These are phyloP conservation scores for Pemphredon lugubris DNA, from an alignment of 2,888 invertebrate species.

Conservation along the genomic window DNA sequence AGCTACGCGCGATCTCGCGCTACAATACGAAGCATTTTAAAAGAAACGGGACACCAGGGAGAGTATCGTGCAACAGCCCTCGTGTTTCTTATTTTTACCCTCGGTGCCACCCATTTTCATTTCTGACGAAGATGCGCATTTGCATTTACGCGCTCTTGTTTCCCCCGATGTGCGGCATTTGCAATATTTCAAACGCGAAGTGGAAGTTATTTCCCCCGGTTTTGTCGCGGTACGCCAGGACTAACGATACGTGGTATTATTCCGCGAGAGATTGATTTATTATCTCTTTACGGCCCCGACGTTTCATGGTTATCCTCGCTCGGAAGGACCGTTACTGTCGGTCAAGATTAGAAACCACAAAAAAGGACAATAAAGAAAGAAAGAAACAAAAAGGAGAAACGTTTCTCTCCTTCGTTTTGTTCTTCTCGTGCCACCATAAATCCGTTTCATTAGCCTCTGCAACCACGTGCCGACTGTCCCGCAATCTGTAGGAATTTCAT, in stretches of 20 bases:
- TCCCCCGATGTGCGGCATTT: neutral
- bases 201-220: slow-evolving; percentile 3
- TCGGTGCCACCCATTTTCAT: neutral
- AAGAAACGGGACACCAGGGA: neutral
- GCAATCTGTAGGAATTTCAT: slow-evolving; percentile 23
- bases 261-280: slow-evolving; percentile 20
- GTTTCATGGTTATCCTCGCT: neutral
- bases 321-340: slow-evolving; percentile 7
- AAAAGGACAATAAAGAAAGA: no score
- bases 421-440: slow-evolving; percentile 11
- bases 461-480: slow-evolving; percentile 5
- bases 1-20: neutral
- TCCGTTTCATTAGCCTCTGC: slow-evolving; percentile 21
- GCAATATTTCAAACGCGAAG: neutral
- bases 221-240: neutral
- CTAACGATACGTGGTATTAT: no score
- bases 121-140: neutral
- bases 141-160: neutral
- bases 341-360: slow-evolving; percentile 23
- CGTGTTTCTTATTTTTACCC: neutral
- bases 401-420: neutral
- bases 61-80: neutral
- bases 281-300: no score
- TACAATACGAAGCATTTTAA: neutral
- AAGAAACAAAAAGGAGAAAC: no score